A percentile compares a stretch with the other conserved stretches of the same genome.
Evolutionary conservation across 2,888 invertebrate genomes (phyloP).

Genomic region (Ochlodes sylvanus): DNA sequence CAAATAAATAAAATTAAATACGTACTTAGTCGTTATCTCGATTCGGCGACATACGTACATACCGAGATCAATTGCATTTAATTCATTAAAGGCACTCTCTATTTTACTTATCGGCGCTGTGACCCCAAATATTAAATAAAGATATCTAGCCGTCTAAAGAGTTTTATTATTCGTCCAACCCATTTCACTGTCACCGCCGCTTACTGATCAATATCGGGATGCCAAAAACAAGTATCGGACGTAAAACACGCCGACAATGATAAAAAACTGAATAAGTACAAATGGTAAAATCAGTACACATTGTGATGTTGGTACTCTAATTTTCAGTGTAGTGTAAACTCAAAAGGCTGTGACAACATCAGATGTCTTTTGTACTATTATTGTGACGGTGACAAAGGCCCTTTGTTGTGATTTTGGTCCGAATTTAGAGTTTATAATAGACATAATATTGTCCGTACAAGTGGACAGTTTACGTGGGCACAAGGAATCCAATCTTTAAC

Average conservation of each 20-base stretch:
- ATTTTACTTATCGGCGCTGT: conserved; percentile 6
- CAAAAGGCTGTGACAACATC: conserved; percentile 75
- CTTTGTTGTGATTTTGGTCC: conserved; percentile 65
- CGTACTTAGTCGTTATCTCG: too few species aligned
- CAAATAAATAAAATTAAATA: too few species aligned
- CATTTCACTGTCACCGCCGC: conserved; percentile 83
- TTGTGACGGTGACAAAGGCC: conserved; percentile 68
- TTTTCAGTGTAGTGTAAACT: conserved; percentile 83
- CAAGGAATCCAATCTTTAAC: conserved; percentile 39
- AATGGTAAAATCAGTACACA: conserved; percentile 70
- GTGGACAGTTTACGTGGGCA: conserved; percentile 59
- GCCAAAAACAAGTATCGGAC: conserved; percentile 65
- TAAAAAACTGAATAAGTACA: conserved; percentile 66
- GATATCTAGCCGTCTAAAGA: conserved; percentile 51
- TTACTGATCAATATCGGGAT: conserved; percentile 74
- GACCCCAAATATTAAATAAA: conserved; percentile 33
- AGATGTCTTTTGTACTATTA: conserved; percentile 66
- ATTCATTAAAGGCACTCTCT: too few species aligned
- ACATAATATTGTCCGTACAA: conserved; percentile 65
- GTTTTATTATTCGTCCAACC: conserved; percentile 83
- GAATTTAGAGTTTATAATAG: conserved; percentile 60
- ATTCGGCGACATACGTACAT: too few species aligned
- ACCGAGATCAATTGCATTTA: too few species aligned
- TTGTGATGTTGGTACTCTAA: conserved; percentile 76
- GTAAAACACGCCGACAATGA: conserved; percentile 72